Evolutionary conservation across 2,113 vertebrate genomes (phyloP).

Genomic region (Campylorhamphus procurvoides): DNA sequence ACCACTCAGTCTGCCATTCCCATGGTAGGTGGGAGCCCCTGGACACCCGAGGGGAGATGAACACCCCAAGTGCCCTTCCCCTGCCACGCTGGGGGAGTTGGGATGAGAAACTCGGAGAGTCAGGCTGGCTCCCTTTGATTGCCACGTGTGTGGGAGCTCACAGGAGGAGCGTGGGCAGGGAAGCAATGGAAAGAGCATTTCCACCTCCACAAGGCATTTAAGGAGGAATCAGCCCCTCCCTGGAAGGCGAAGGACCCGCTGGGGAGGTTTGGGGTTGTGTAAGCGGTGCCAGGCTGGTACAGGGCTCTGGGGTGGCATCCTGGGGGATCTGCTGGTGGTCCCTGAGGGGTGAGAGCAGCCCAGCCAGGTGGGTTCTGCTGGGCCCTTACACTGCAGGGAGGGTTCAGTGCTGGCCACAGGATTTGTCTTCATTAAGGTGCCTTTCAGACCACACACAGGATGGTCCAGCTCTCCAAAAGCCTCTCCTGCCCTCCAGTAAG

Average conservation of each 20-base stretch:
- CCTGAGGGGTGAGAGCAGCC: no score
- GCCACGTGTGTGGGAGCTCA: slow-evolving; percentile 44
- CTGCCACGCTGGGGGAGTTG: background rate
- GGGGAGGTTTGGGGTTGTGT: background rate
- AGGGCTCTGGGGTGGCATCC: background rate
- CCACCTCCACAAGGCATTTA: slow-evolving; percentile 37
- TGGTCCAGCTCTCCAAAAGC: background rate
- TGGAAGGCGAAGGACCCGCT: background rate
- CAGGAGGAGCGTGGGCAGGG: slow-evolving; percentile 45
- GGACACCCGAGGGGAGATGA: background rate
- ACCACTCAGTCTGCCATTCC: background rate
- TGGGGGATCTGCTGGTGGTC: background rate
- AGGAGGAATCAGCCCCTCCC: background rate
- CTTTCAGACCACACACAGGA: background rate
- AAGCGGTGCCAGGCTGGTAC: background rate
- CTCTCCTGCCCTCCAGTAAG: background rate
- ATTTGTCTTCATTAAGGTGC: background rate
- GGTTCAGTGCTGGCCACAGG: background rate
- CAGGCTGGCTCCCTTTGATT: slow-evolving; percentile 27
- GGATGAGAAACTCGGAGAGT: background rate
- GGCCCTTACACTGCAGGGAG: background rate
- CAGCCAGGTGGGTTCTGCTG: background rate
- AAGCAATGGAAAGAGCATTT: background rate
- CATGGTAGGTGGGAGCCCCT: rapidly evolving
- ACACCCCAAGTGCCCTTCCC: background rate